Conservation (phyloP, 2,888 invertebrate species). For the Pterobdella sp. region DNA sequence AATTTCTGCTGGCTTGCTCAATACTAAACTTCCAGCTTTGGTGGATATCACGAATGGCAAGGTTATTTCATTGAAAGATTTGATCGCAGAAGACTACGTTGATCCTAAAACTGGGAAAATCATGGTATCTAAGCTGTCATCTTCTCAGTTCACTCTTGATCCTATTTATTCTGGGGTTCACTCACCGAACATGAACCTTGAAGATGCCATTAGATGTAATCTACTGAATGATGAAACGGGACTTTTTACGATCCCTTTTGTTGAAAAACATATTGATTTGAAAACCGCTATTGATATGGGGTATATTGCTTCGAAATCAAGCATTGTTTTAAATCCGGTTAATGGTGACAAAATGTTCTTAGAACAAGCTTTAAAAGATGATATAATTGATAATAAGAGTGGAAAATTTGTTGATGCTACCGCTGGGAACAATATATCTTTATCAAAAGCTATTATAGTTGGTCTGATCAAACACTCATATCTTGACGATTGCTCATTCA, state of each 20-base stretch:
- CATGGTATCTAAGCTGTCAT: constrained; percentile 40
- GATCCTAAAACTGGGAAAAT: constrained; percentile 37
- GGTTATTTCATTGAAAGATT: constrained; percentile 71
- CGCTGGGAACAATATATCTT: constrained; percentile 57
- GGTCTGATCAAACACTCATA: constrained; percentile 44
- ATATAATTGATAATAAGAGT: constrained; percentile 69
- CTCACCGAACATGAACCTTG: constrained; percentile 36
- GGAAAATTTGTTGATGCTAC: constrained; percentile 66
- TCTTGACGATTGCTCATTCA: constrained; percentile 71
- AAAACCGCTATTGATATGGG: constrained; percentile 65
- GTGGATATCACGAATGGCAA: constrained; percentile 57
- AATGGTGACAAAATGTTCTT: constrained; percentile 50
- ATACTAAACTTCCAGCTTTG: constrained; percentile 32
- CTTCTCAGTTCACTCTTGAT: constrained; percentile 50
- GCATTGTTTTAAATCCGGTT: constrained; percentile 44
- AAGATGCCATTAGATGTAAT: constrained; percentile 40
- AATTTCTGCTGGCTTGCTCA: constrained; percentile 47
- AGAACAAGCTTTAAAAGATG: constrained; percentile 54
- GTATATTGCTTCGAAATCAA: constrained; percentile 44
- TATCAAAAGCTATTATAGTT: constrained; percentile 43
- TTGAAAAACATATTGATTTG: constrained; percentile 70
- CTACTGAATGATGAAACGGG: constrained; percentile 62
- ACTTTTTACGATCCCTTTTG: constrained; percentile 62
- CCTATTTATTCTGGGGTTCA: constrained; percentile 33
- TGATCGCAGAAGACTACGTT: constrained; percentile 58